phyloP scores from a whole-genome alignment of 2,888 invertebrate species.

The Lacanobia oleracea region DNA sequence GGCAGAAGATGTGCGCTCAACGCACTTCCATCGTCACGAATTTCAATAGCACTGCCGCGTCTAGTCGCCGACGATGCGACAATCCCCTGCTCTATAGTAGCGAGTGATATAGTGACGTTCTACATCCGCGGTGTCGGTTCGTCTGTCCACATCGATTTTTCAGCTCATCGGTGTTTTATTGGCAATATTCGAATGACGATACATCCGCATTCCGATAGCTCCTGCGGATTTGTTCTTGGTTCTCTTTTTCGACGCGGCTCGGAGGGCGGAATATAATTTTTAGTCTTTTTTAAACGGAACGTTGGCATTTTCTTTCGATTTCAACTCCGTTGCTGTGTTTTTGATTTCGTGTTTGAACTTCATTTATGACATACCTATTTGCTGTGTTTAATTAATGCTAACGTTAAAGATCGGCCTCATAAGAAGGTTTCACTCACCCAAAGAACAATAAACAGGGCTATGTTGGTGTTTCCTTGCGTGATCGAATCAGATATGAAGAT shows the following conservation, averaged over 20 bases:
- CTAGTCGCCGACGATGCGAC: background rate
- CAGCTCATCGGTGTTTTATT: slow-evolving; percentile 90
- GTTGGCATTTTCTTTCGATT: slow-evolving; percentile 42
- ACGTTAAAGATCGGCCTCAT: background rate
- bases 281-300: slow-evolving; percentile 47
- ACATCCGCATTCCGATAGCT: slow-evolving; percentile 74
- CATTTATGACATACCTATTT: too few relatives aligned
- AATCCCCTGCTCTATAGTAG: background rate
- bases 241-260: slow-evolving; percentile 60
- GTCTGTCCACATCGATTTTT: slow-evolving; percentile 91
- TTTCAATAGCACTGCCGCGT: background rate
- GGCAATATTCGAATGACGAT: slow-evolving; percentile 87
- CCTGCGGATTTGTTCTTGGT: slow-evolving; percentile 69
- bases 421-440: too few relatives aligned
- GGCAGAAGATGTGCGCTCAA: background rate
- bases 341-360: background rate
- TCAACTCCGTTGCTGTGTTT: background rate
- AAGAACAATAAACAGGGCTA: too few relatives aligned
- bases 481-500: background rate
- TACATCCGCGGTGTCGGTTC: slow-evolving; percentile 70
- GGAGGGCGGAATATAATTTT: slow-evolving; percentile 51
- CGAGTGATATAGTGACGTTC: slow-evolving; percentile 61
- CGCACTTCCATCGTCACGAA: background rate
- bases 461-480: too few relatives aligned
- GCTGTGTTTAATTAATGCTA: background rate